Evolutionary conservation across 2,797 vertebrate species (phyloP).

Genomic region (Melanotaenia boesemani): DNA sequence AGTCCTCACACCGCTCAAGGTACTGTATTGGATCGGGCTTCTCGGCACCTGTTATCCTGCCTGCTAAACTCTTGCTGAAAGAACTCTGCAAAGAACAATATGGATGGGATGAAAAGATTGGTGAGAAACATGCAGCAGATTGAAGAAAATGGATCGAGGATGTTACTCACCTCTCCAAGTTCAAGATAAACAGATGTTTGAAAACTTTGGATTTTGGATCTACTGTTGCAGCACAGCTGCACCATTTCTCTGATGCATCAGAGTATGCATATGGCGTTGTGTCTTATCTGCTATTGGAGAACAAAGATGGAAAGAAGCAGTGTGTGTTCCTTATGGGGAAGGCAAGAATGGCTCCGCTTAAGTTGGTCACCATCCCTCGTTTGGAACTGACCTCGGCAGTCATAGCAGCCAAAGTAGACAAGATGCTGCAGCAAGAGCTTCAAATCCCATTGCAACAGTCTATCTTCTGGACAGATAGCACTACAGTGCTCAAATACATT

Average conservation of each 20-base stretch:
- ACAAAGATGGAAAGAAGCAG: not conserved
- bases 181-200: not conserved
- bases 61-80: conserved; percentile 1
- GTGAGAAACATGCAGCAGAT: not conserved
- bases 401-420: not conserved
- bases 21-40: no score
- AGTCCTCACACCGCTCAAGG: no score
- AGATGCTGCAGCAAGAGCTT: not conserved
- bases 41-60: not conserved
- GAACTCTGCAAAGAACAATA: not conserved
- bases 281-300: conserved; percentile 6
- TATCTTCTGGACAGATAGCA: conserved; percentile 4
- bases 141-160: not conserved
- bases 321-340: not conserved
- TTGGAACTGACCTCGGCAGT: not conserved
- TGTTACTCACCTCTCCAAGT: not conserved
- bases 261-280: not conserved
- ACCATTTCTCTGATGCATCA: conserved; percentile 6
- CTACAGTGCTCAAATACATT: conserved; percentile 3
- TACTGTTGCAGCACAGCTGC: not conserved
- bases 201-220: not conserved
- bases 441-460: not conserved
- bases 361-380: not conserved
- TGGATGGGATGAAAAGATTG: not conserved
- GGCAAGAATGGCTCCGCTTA: not conserved